Base-by-base conservation (phyloP, 2,888 invertebrate species). In the Eupeodes luniger region DNA sequence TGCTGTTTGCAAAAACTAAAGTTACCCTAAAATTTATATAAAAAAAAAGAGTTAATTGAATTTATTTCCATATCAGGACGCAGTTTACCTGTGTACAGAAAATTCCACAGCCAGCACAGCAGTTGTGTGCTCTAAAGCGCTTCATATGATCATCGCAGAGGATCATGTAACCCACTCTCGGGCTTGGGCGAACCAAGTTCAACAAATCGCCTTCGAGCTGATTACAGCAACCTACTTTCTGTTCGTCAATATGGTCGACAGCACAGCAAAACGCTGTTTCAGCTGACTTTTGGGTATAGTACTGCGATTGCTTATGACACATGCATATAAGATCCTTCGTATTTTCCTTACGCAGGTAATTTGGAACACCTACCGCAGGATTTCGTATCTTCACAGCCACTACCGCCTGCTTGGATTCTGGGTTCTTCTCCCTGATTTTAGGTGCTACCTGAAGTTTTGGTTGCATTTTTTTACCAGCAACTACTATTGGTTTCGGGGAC, bases 91-190 rank as follows among this genome's bases (percentile, higher is more conserved):
- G 97, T 7, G 98, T 96, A 92, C 98, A 98, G 93, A 98, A 98
- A 74, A 97, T 94, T 7, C 98, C 97, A 93, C 98, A 98, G 1
- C 96, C 96, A 0, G 98, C 97, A 92, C 98, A 98, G 93, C 98
- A 98, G 93, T 98, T 97, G 93, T 98, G 98, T 53, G 95, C 94
- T 14, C 95, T 94, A 84, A 98, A 94, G 83, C 98, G 95, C 90
- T 96, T 95, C 84, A 95, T 95, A 93, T 98, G 98, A 91, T 96
- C 95, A 69, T 95, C 95, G 92, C 98, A 98, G 36, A 97, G 94
- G 19, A 97, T 95, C 92, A 96, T 95, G 93, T 96, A 98, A 11
- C 98, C 97, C 72, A 97, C 96, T 62, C 96, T 94, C 5, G 95
- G 95, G 40, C 97, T 96, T 9, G 97, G 96, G 27, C 97, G 94